Evolutionary conservation across 64 coral and sea anemone species (phyloP), one percentile per base, ranked within the genome.

Genomic region (Exaiptasia diaphana): DNA sequence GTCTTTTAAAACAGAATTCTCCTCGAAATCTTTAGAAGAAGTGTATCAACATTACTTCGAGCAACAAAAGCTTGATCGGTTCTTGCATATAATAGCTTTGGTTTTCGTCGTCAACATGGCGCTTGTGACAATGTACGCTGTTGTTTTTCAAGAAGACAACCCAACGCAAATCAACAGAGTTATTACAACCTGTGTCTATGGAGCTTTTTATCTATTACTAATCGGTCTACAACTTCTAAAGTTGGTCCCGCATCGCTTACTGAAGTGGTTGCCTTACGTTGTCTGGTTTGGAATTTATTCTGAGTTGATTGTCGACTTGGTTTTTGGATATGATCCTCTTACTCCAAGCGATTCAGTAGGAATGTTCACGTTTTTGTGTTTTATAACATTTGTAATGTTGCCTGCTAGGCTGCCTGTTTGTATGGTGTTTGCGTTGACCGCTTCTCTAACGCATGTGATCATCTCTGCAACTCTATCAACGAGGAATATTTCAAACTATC

Each of bases 281-380:
- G 89, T 99, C 20, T 99, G 95, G 95, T 75, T 92, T 38, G 80
- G 74, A 8, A 87, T 88, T 2, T 88, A 79, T 65, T 78, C 79
- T 6, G 81, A 99, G 56, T 55, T 92, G 4, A 45, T 80, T 12
- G 81, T 99, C 3, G 89, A 93, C 48, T 53, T 88, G n/a, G 41
- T 71, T 11, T 39, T 99, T 0, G 95, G 95, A 7, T 83, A 99
- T 21, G 85, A 99, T 5, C 90, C 95, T 0, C 29, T 99, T 2
- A 87, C 86, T 2, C 95, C 95, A 2, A 99, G 90, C 17, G 95
- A 93, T 78, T 92, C 90, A 1, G 90, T 99, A 1, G 95, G 90
- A 3, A 88, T 91, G 83, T 79, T 99, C 49, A 69, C 82, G 13
- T 99, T 99, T 82, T 93, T 99, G 12, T 75, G 82, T 15, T 99